Evolutionary conservation across 2,113 vertebrate species (phyloP).

Genomic region (Gymnorhina tibicen): DNA sequence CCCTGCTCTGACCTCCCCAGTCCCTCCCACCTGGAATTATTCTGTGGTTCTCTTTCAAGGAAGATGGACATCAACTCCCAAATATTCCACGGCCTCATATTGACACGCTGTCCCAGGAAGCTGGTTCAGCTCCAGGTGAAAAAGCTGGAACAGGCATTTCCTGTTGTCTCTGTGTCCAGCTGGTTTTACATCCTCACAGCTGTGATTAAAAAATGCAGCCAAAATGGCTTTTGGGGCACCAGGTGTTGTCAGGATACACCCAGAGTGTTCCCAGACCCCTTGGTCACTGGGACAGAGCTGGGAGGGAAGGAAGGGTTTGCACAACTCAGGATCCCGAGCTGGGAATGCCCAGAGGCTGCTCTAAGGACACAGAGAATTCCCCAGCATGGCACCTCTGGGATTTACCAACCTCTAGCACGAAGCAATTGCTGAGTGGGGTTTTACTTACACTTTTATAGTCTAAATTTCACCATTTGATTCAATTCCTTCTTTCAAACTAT

Average conservation of each 20-base stretch:
- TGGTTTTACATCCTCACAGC: background rate
- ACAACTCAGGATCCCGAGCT: background rate
- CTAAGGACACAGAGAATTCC: background rate
- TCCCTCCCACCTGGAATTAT: background rate
- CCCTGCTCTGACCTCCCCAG: background rate
- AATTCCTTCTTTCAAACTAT: background rate
- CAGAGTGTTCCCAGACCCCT: background rate
- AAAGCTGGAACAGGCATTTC: background rate
- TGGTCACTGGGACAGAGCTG: background rate
- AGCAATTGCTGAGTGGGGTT: background rate
- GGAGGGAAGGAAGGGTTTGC: background rate
- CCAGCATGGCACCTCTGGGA: background rate
- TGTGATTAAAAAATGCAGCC: background rate
- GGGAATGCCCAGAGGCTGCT: background rate
- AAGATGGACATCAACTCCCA: background rate
- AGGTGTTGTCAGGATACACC: background rate
- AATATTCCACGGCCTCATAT: fast-evolving
- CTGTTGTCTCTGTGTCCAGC: background rate
- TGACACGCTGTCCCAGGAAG: background rate
- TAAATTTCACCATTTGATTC: background rate
- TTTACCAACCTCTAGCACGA: background rate
- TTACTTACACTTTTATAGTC: background rate
- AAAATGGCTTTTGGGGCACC: background rate
- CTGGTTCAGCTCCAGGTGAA: background rate
- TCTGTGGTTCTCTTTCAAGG: background rate